Conservation (phyloP, 2,888 invertebrate genomes). For the Prosapia bicincta region DNA sequence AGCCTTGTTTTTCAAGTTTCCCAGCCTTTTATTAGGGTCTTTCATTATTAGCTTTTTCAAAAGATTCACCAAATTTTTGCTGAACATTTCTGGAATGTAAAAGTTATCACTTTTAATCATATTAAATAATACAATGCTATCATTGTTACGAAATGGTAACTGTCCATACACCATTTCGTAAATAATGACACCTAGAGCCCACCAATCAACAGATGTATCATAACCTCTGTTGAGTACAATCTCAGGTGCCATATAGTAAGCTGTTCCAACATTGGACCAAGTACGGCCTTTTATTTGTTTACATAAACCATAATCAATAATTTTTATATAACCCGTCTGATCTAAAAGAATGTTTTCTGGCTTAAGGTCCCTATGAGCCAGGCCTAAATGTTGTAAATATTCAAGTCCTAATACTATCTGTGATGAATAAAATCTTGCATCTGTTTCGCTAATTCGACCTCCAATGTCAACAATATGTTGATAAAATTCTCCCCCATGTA, state of each 20-base stretch:
- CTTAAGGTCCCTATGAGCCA: conserved; percentile 88
- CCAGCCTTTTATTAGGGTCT: conserved; percentile 75
- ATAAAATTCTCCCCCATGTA: conserved; percentile 17
- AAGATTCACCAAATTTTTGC: conserved; percentile 76
- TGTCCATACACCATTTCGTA: conserved; percentile 91
- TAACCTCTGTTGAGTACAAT: conserved; percentile 87
- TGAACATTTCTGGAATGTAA: conserved; percentile 79
- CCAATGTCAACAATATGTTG: background rate
- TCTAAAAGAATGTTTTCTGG: conserved; percentile 90
- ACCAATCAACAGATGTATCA: conserved; percentile 93
- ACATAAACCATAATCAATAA: conserved; percentile 94
- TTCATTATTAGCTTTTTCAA: conserved; percentile 77
- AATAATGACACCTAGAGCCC: conserved; percentile 86
- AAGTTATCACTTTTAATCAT: conserved; percentile 90
- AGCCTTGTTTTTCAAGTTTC: conserved; percentile 81
- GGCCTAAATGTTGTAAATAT: conserved; percentile 81
- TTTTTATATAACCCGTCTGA: conserved; percentile 69
- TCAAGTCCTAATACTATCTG: conserved; percentile 89
- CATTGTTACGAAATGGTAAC: conserved; percentile 88
- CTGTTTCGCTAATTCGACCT: conserved; percentile 54
- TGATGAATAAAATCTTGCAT: conserved; percentile 84
- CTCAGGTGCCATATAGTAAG: conserved; percentile 57
- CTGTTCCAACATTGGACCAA: conserved; percentile 56
- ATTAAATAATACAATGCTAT: conserved; percentile 91
- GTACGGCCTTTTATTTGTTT: conserved; percentile 63